Evolutionary conservation across 2,797 vertebrate genomes (phyloP).

Genomic region (Sebastes goodei): DNA sequence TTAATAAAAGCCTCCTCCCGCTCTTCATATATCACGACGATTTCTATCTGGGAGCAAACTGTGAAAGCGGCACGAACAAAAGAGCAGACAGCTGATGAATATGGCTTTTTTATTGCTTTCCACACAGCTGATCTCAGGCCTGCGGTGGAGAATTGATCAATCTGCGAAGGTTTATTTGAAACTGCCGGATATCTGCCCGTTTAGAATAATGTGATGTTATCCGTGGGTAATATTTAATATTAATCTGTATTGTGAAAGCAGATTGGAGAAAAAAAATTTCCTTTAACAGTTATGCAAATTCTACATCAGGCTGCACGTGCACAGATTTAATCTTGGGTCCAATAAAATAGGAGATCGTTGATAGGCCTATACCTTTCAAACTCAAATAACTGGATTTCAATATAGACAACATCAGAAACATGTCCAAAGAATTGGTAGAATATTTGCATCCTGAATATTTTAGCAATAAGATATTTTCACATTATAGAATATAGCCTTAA

Average conservation of each 20-base stretch:
- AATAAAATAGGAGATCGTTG: not conserved
- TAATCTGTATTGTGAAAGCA: not conserved
- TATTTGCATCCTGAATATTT: not conserved
- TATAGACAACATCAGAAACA: not conserved
- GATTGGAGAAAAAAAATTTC: not conserved
- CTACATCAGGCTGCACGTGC: not conserved
- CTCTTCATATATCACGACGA: not conserved
- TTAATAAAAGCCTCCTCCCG: constrained; percentile 11
- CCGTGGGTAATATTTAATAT: not conserved
- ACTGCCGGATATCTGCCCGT: not conserved
- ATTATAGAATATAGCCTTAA: too few species aligned
- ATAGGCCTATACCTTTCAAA: not conserved
- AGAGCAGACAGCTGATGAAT: constrained; percentile 8
- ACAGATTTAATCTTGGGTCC: not conserved
- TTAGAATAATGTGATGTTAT: not conserved
- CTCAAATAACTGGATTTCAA: not conserved
- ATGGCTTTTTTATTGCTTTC: not conserved
- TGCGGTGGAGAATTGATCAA: not conserved
- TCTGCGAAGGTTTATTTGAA: not conserved
- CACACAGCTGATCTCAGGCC: not conserved
- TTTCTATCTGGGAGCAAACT: not conserved
- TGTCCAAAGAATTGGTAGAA: not conserved
- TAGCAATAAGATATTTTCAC: not conserved
- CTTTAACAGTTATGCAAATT: not conserved
- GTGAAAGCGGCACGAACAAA: not conserved